phyloP scores from a whole-genome alignment of 2,797 vertebrate species.

The Gallinago nigripennis region DNA sequence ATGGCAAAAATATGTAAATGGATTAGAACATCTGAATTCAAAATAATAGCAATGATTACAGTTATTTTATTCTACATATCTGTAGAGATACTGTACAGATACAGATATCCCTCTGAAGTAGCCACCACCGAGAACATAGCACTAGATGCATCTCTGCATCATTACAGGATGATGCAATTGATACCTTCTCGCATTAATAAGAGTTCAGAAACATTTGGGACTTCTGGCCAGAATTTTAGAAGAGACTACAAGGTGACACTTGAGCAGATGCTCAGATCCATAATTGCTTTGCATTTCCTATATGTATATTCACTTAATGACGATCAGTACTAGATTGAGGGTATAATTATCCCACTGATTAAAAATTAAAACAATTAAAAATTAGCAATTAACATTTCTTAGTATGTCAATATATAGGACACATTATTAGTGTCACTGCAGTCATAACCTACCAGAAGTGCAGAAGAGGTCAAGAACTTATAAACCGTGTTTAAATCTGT shows the following conservation, averaged over 20 bases:
- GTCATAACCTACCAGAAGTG: background rate
- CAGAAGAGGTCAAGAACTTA: background rate
- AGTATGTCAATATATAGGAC: background rate
- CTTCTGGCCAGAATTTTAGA: background rate
- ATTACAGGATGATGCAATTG: background rate
- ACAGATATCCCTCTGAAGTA: background rate
- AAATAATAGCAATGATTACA: background rate
- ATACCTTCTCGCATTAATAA: background rate
- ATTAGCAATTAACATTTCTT: background rate
- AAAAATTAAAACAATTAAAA: background rate
- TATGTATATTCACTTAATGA: background rate
- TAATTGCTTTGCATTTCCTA: background rate
- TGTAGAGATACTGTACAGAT: background rate
- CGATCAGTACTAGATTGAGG: background rate
- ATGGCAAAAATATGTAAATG: background rate
- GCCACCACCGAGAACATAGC: fast-evolving
- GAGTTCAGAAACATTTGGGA: background rate
- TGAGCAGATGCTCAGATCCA: background rate
- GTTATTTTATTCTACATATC: background rate
- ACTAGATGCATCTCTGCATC: background rate
- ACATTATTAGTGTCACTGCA: background rate
- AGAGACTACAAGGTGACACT: background rate
- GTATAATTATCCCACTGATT: background rate
- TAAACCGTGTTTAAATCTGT: background rate
- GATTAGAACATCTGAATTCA: background rate